Evolutionary conservation across 2,888 invertebrate species (phyloP), one percentile per base, ranked within the genome.

Genomic region (Apomyelois bistriatella): DNA sequence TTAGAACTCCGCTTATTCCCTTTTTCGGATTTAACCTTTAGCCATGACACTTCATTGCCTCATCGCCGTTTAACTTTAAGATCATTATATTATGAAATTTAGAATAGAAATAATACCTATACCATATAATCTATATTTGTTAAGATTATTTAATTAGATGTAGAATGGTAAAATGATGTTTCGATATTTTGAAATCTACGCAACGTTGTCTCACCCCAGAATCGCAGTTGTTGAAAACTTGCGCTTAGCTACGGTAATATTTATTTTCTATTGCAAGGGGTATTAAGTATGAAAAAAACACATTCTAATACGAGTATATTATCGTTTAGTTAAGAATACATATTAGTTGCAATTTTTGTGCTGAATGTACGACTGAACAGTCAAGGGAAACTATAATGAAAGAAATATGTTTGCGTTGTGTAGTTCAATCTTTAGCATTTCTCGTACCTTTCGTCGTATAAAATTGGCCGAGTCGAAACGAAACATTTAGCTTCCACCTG

Each of bases 141-240:
- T n/a, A n/a, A n/a, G n/a, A n/a, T 10, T 10, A 32, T 32, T 32
- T 10, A 10, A 32, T 61, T 59, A 74, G 66, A 68, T 74, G 70
- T 76, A 68, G 66, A 66, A 72, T 73, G 69, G 74, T 76, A 76
- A 76, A 74, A 79, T 75, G 66, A 72, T 77, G 74, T 78, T 80
- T 79, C 76, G 75, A 80, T 79, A 77, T 79, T 80, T 79, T 69
- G 70, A 69, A 71, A 69, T 61, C 66, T 65, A 2, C 3, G 76
- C 72, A 64, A 65, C 61, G 67, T 73, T 5, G 22, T 5, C 3
- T 22, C 32, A 8, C 8, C 71, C 73, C 65, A 63, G 70, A 76
- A 77, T 72, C 68, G 79, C 71, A 65, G 68, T 83, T 79, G 79
- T 79, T 75, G 79, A 74, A 74, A 82, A 81, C 74, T 82, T 81